Conservation (phyloP, 1,140 invertebrate species). For the Drosophila micromelanica region DNA sequence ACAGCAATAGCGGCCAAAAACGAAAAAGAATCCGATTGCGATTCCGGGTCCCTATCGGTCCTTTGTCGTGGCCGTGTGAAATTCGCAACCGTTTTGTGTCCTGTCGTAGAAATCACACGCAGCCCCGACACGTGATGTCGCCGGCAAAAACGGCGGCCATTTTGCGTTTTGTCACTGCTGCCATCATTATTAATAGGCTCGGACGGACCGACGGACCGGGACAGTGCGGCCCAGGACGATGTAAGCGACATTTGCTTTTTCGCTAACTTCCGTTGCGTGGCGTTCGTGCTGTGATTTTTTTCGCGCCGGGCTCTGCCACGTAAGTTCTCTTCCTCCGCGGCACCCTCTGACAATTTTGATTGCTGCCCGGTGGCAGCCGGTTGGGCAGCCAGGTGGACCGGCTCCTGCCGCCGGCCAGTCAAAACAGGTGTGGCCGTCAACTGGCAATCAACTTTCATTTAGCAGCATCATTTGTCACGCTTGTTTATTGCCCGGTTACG, state of each 20-base stretch:
- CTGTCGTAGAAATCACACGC: slow-evolving; percentile 71
- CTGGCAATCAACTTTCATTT: slow-evolving; percentile 82
- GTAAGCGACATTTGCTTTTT: slow-evolving; percentile 43
- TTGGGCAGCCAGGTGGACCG: slow-evolving; percentile 2
- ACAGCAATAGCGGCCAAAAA: slow-evolving; percentile 3
- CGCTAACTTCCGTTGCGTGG: slow-evolving; percentile 66
- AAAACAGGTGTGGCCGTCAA: slow-evolving; percentile 75
- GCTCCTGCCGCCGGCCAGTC: slow-evolving; percentile 21
- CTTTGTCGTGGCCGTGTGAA: slow-evolving; percentile 22
- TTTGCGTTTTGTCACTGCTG: slow-evolving; percentile 62
- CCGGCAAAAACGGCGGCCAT: slow-evolving; percentile 54
- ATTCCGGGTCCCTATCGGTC: slow-evolving; percentile 12
- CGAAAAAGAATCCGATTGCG: slow-evolving; percentile 32
- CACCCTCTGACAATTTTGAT: slow-evolving; percentile 70
- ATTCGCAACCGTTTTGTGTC: slow-evolving; percentile 45
- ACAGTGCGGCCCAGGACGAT: slow-evolving; percentile 23
- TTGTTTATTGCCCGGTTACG: slow-evolving; percentile 82
- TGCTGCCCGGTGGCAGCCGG: slow-evolving; percentile 40
- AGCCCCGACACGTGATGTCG: slow-evolving; percentile 70
- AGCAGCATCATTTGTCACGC: slow-evolving; percentile 81
- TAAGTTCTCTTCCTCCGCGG: slow-evolving; percentile 7
- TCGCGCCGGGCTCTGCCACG: slow-evolving; percentile 5
- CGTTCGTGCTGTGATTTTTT: slow-evolving; percentile 60
- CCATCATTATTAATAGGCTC: slow-evolving; percentile 78
- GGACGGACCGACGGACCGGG: slow-evolving; percentile 2